phyloP scores from a whole-genome alignment of 2,888 invertebrate species.

The Drosophila prolongata region DNA sequence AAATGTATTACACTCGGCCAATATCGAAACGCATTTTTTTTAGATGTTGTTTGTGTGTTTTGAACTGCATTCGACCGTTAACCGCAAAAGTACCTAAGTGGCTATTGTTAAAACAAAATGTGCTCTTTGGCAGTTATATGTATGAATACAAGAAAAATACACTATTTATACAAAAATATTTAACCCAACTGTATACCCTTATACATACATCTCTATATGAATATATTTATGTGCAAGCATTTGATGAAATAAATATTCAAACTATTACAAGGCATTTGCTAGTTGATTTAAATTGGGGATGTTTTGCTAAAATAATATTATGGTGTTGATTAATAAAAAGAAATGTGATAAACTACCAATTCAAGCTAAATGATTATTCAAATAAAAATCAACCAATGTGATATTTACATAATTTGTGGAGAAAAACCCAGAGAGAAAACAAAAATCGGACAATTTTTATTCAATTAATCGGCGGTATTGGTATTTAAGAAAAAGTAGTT shows the following conservation, averaged over 20 bases:
- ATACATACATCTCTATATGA: constrained; percentile 51
- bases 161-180: constrained; percentile 46
- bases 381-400: no score
- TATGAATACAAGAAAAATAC: constrained; percentile 32
- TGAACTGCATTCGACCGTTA: constrained; percentile 65
- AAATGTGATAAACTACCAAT: no score
- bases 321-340: no score
- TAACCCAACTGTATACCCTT: constrained; percentile 45
- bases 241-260: constrained; percentile 70
- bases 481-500: no score
- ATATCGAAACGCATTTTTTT: constrained; percentile 70
- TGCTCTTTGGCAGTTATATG: constrained; percentile 51
- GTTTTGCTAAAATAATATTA: no score
- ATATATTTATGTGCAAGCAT: constrained; percentile 61
- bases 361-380: no score
- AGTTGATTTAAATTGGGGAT: background rate
- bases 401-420: no score
- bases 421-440: no score
- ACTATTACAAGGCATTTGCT: constrained; percentile 59
- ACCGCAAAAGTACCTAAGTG: constrained; percentile 69
- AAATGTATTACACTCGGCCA: constrained; percentile 53
- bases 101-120: constrained; percentile 51
- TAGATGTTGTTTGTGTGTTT: constrained; percentile 70
- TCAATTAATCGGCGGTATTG: no score
- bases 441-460: no score